Percentiles rank a stretch among this genome's conserved stretches.
Conservation (phyloP, 2,888 invertebrate genomes). For the Drosophila nr. fundita region DNA sequence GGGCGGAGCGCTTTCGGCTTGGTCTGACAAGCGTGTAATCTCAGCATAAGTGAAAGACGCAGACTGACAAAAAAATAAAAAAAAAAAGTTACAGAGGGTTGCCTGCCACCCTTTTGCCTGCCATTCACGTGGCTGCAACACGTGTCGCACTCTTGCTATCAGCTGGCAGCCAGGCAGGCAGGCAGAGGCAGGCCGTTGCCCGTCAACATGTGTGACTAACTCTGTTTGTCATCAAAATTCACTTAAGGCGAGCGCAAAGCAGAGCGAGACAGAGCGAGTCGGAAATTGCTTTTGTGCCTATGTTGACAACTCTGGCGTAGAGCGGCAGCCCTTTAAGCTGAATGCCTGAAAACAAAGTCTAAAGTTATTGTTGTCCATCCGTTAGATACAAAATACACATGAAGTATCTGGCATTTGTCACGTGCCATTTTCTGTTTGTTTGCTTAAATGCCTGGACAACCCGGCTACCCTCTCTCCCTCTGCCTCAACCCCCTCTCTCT, state of each 20-base stretch:
- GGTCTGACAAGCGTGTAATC: slow-evolving; percentile 75
- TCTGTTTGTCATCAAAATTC: slow-evolving; percentile 68
- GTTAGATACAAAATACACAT: slow-evolving; percentile 12
- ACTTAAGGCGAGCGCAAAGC: slow-evolving; percentile 39
- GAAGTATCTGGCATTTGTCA: slow-evolving; percentile 53
- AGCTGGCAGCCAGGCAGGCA: slow-evolving; percentile 32
- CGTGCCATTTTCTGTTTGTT: slow-evolving; percentile 58
- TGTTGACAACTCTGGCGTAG: slow-evolving; percentile 22
- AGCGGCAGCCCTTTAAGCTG: slow-evolving; percentile 1
- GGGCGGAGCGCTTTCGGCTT: slow-evolving; percentile 36
- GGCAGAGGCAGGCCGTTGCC: slow-evolving; percentile 35
- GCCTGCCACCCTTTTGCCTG: slow-evolving; percentile 6
- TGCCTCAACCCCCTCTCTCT: not conserved
- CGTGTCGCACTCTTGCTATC: slow-evolving; percentile 59
- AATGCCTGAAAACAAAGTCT: slow-evolving; percentile 12
- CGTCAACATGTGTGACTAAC: slow-evolving; percentile 63
- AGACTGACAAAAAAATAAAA: slow-evolving; percentile 20
- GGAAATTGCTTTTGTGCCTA: slow-evolving; percentile 35
- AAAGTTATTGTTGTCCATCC: slow-evolving; percentile 9
- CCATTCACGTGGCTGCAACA: slow-evolving; percentile 59
- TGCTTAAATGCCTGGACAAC: slow-evolving; percentile 41
- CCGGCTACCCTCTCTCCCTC: slow-evolving; percentile 2
- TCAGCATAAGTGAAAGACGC: slow-evolving; percentile 55
- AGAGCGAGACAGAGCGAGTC: not conserved
- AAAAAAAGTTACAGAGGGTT: slow-evolving; percentile 10